Conservation (phyloP, 2,797 vertebrate genomes). For the Paratrypauchen microcephalus region DNA sequence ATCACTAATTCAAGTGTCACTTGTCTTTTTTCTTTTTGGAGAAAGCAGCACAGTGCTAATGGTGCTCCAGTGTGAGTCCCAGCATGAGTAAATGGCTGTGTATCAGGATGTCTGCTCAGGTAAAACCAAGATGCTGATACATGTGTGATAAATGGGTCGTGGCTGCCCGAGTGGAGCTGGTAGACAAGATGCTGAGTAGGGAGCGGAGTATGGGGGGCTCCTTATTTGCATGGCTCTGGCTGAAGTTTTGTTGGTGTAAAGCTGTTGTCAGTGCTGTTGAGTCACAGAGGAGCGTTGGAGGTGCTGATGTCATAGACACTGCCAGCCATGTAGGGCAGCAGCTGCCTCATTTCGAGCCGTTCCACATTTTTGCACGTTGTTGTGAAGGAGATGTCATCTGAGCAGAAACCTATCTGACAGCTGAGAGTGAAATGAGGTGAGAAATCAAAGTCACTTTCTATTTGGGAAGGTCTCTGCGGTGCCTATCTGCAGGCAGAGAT, state of each 20-base stretch:
- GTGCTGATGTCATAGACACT: conserved; percentile 64
- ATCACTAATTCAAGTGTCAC: conserved; percentile 15
- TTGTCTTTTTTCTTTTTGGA: not conserved
- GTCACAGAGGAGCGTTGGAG: conserved; percentile 56
- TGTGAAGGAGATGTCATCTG: conserved; percentile 76
- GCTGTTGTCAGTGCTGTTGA: conserved; percentile 66
- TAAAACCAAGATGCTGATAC: conserved; percentile 45
- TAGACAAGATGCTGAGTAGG: conserved; percentile 38
- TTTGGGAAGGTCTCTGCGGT: conserved; percentile 69
- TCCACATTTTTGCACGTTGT: conserved; percentile 69
- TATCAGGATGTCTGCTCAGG: conserved; percentile 52
- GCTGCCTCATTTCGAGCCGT: conserved; percentile 76
- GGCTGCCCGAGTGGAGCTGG: conserved; percentile 30
- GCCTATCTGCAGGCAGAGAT: conserved; percentile 72
- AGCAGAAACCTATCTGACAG: conserved; percentile 79
- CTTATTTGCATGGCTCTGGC: conserved; percentile 56
- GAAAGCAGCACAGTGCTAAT: conserved; percentile 25
- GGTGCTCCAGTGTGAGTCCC: conserved; percentile 23
- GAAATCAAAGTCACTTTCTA: conserved; percentile 83
- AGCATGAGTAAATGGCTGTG: conserved; percentile 35
- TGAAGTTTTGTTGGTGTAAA: conserved; percentile 58
- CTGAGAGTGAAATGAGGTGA: conserved; percentile 83
- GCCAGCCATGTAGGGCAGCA: conserved; percentile 73
- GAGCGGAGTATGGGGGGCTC: conserved; percentile 2
- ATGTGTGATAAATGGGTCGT: conserved; percentile 62